Evolutionary conservation across 2,797 vertebrate genomes (phyloP).

Genomic region (Chelmon rostratus): DNA sequence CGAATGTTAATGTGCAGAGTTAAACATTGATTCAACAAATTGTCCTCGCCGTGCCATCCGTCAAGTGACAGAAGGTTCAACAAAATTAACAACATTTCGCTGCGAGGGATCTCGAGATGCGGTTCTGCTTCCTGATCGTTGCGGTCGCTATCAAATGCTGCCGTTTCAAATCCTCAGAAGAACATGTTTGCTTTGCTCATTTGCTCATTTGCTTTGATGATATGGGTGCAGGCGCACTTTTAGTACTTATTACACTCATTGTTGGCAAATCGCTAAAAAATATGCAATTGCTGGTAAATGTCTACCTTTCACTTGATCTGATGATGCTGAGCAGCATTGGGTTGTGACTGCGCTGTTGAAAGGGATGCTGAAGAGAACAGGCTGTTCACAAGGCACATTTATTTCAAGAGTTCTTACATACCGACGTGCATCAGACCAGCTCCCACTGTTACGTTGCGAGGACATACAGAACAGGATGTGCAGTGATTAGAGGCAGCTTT

Average conservation of each 20-base stretch:
- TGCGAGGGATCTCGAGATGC: slow-evolving; percentile 21
- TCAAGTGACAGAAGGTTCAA: slow-evolving; percentile 52
- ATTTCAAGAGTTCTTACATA: slow-evolving; percentile 23
- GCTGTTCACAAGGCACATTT: slow-evolving; percentile 8
- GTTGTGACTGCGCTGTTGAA: not conserved
- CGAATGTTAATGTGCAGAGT: slow-evolving; percentile 36
- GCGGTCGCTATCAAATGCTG: slow-evolving; percentile 45
- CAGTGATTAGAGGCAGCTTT: slow-evolving; percentile 36
- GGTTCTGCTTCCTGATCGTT: slow-evolving; percentile 51
- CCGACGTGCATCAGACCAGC: slow-evolving; percentile 8
- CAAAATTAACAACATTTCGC: slow-evolving; percentile 55
- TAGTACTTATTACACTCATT: not conserved
- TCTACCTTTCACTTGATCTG: slow-evolving; percentile 21
- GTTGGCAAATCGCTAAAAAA: slow-evolving; percentile 17
- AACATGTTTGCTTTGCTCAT: not conserved
- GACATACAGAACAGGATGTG: slow-evolving; percentile 2
- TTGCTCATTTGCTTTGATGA: slow-evolving; percentile 33
- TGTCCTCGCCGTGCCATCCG: slow-evolving; percentile 42
- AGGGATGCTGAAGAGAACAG: slow-evolving; percentile 20
- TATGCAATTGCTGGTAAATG: slow-evolving; percentile 33
- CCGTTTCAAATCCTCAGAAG: slow-evolving; percentile 45
- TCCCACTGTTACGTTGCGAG: slow-evolving; percentile 1
- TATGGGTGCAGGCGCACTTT: slow-evolving; percentile 8
- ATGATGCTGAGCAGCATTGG: not conserved
- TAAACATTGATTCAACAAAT: slow-evolving; percentile 55